Base-by-base conservation (phyloP, 1,140 invertebrate genomes). In the Aphaenogaster floridana region DNA sequence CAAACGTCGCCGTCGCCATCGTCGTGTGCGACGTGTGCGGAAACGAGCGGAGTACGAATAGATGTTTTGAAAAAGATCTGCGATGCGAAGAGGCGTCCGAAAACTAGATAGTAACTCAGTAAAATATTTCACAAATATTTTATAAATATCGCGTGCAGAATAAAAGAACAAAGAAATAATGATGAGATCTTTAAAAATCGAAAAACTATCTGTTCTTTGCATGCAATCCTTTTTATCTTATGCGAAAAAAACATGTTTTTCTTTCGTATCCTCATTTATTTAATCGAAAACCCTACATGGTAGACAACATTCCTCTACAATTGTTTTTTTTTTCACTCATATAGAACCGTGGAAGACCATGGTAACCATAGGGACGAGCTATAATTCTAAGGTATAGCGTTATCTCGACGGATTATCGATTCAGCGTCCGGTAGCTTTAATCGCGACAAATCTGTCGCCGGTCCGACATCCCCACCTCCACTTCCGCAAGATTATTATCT, bases 401-500 rank as follows among this genome's bases (percentile, higher is more conserved):
- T 90, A 90, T 90, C 89, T 72, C 1, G 15, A 66, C 34, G 3
- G 52, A 48, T 59, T n/a, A 88, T 90, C 88, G 36, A 59, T 59
- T 72, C 76, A 36, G 63, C 34, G 28, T 71, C 54, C 86, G 71
- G 59, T 86, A 83, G 77, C 28, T n/a, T 66, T 88, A 76, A 88
- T 76, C 86, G 81, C 64, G 86, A 90, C 89, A 90, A 90, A 90
- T 91, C 90, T 83, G 86, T 88, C 68, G 74, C 86, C 48, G 69
- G 61, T 50, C 13, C 54, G 63, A 50, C 45, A 48, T 79, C 39
- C 13, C 45, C 69, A 48, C 28, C 15, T 28, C 28, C 17, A 57
- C 42, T 69, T 52, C 39, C 74, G 71, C 45, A 3, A 63, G 69
- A 81, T 90, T 86, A 71, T 86, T 78, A 88, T 91, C 90, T 83